Base-by-base conservation (phyloP, 2,113 vertebrate genomes). In the western clawed frog (Xenopus tropicalis) region DNA sequence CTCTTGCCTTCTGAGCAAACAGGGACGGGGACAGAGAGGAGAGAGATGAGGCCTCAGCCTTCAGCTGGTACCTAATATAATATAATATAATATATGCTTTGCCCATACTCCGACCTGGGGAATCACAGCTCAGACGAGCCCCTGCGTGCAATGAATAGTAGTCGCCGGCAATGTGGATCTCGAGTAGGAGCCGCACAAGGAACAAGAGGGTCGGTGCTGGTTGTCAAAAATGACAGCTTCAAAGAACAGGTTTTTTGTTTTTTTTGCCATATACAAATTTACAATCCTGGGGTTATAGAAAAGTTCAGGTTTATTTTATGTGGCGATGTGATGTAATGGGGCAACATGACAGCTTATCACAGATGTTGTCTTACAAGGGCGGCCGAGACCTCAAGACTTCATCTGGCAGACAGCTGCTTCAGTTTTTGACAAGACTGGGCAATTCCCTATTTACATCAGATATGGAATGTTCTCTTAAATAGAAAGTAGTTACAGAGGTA, bases 201-300 rank as follows among this genome's bases (percentile, higher is more conserved):
- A 75, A 48, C 56, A 51, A 12, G 17, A 61, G 65, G 72, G 65
- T 62, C 23, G 59, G 48, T 48, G 16, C 44, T 54, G 51, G 20
- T 54, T 74, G 72, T 61, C 54, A 68, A 46, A 59, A 52, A 59
- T 57, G 73, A 69, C 66, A 75, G 51, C 48, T n/a, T 44, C 22
- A 4, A 37, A 7, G 10, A 37, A 37, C 29, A n/a, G 46, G 12
- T 1, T 54, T 54, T 17, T 54, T n/a, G 16, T n/a, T 54, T 54
- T 68, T 17, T 19, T n/a, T 54, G 65, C 44, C 66, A 19, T 12
- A 67, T 43, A 54, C 43, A 74, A 61, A 44, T 29, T 59, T 6
- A 22, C 11, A 52, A 14, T 52, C 46, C 17, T 61, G n/a, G 66
- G 57, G 58, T 69, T 43, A 44, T 54, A 66, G 10, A 19, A 1